phyloP scores from a whole-genome alignment of 2,797 vertebrate genomes.

The Tolypeutes matacus region DNA sequence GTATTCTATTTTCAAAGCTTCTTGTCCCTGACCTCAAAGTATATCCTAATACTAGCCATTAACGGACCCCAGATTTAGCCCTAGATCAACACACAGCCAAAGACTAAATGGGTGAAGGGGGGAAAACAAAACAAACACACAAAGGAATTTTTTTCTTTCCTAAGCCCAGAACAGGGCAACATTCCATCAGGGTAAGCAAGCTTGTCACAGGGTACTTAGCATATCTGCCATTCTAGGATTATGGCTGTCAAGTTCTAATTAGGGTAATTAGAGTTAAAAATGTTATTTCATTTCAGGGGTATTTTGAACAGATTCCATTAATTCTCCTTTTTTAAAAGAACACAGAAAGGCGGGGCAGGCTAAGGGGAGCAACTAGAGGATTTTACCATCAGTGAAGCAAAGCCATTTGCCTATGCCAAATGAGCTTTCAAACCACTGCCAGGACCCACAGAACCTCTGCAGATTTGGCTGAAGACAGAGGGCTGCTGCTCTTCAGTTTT shows the following conservation, averaged over 20 bases:
- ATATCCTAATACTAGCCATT: slow-evolving; percentile 28
- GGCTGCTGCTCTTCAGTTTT: slow-evolving; percentile 44
- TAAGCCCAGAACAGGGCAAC: slow-evolving; percentile 70
- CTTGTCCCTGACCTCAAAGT: slow-evolving; percentile 56
- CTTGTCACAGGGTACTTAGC: slow-evolving; percentile 75
- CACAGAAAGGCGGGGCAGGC: slow-evolving; percentile 60
- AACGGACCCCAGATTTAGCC: slow-evolving; percentile 61
- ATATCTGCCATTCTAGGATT: slow-evolving; percentile 80
- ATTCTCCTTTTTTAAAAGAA: slow-evolving; percentile 71
- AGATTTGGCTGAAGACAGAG: slow-evolving; percentile 45
- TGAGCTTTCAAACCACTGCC: slow-evolving; percentile 58
- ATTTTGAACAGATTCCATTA: slow-evolving; percentile 81
- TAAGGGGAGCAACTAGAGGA: slow-evolving; percentile 29
- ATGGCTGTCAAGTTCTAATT: slow-evolving; percentile 80
- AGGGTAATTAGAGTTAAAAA: slow-evolving; percentile 85
- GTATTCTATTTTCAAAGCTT: slow-evolving; percentile 53
- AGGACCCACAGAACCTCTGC: slow-evolving; percentile 53
- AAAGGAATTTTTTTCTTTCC: slow-evolving; percentile 66
- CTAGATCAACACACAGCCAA: slow-evolving; percentile 38
- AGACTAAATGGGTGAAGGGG: slow-evolving; percentile 32
- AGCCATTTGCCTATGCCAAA: slow-evolving; percentile 30
- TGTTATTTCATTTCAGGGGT: slow-evolving; percentile 82
- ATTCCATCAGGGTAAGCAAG: slow-evolving; percentile 72
- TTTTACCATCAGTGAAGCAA: slow-evolving; percentile 66
- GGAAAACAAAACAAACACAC: not conserved